Conservation (phyloP, 2,113 vertebrate species). For the Calidris pugnax region DNA sequence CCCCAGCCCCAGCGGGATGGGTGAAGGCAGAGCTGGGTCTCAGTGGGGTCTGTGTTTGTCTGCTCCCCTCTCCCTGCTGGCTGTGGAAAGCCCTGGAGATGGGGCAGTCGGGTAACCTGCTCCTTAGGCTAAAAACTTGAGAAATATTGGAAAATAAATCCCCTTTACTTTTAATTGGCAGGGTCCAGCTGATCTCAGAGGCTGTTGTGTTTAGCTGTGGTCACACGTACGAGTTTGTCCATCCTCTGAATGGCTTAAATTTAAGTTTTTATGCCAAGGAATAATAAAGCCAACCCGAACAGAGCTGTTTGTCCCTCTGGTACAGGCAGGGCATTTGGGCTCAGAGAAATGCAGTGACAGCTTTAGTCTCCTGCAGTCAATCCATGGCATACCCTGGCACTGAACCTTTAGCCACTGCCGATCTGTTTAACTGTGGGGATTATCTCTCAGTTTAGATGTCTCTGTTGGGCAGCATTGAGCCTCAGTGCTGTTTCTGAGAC, state of each 20-base stretch:
- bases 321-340: not conserved
- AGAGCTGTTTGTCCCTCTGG: not conserved
- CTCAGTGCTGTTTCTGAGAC: not conserved
- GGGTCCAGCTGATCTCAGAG: not conserved
- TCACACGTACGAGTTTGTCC: not conserved
- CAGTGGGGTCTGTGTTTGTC: accelerated
- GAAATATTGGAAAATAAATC: not conserved
- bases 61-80: not conserved
- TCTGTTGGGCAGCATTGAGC: not conserved
- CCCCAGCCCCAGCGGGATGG: accelerated
- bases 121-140: not conserved
- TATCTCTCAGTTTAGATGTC: not conserved
- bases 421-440: not conserved
- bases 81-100: not conserved
- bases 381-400: not conserved
- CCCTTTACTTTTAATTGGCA: not conserved
- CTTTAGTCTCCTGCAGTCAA: not conserved
- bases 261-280: not conserved
- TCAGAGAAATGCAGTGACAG: not conserved
- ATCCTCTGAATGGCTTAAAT: not conserved
- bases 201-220: not conserved
- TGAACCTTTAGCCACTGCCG: not conserved
- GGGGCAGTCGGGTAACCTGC: not conserved
- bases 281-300: no score
- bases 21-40: not conserved